These are phyloP conservation scores for Thryonomys swinderianus DNA, from an alignment of 2,113 vertebrate genomes.

Conservation along the genomic window DNA sequence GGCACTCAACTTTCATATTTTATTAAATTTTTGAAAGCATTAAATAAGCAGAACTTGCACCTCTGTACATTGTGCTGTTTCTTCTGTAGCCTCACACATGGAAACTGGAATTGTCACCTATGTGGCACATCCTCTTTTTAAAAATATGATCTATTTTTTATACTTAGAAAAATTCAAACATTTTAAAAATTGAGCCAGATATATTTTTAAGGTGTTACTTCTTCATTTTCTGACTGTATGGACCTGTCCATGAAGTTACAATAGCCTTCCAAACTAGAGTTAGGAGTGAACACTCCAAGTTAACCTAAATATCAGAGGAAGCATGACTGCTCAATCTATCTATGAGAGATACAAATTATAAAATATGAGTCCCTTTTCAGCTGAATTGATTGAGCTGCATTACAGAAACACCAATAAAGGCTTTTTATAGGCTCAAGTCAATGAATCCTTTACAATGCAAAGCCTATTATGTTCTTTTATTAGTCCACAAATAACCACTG, in stretches of 20 bases:
- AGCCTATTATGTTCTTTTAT: constrained; percentile 48
- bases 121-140: not conserved
- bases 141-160: not conserved
- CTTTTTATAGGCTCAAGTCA: constrained; percentile 35
- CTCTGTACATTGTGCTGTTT: not conserved
- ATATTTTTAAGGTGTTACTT: not conserved
- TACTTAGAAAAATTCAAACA: not conserved
- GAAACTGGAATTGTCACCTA: not conserved
- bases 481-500: constrained; percentile 28
- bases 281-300: not conserved
- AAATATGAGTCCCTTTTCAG: constrained; percentile 11
- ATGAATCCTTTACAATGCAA: constrained; percentile 52
- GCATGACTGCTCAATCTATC: not conserved
- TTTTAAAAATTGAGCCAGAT: not conserved
- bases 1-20: not conserved
- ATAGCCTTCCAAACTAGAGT: not conserved
- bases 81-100: not conserved
- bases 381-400: constrained; percentile 42
- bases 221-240: not conserved
- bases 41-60: not conserved
- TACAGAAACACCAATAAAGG: constrained; percentile 53
- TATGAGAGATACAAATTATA: constrained; percentile 21
- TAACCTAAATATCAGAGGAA: not conserved
- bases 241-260: not conserved
- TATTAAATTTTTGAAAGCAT: not conserved